These are phyloP conservation scores for Monochamus alternatus DNA, from an alignment of 2,888 invertebrate species.

Conservation along the genomic window DNA sequence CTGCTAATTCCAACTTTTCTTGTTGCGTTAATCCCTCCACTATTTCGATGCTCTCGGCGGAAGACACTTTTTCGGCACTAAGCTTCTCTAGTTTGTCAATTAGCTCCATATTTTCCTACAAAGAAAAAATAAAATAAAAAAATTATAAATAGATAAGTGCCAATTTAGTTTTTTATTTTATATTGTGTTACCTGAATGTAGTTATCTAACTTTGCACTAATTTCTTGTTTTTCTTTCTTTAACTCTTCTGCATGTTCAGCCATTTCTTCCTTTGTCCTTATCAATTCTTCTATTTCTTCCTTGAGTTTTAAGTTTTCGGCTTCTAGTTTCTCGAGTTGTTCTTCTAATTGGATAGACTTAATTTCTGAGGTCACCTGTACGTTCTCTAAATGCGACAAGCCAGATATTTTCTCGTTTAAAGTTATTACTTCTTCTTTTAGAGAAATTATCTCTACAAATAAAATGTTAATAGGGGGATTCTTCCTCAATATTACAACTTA, in stretches of 20 bases:
- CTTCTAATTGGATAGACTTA: constrained; percentile 85
- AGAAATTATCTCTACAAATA: constrained; percentile 72
- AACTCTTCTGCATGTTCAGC: constrained; percentile 74
- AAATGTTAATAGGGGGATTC: background rate
- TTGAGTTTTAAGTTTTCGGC: constrained; percentile 72
- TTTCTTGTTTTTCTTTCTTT: constrained; percentile 76
- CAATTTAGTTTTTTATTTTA: background rate
- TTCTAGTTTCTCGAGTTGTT: constrained; percentile 77
- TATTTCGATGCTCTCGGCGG: constrained; percentile 84
- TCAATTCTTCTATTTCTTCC: constrained; percentile 72
- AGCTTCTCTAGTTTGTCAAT: constrained; percentile 82
- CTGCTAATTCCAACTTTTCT: constrained; percentile 80
- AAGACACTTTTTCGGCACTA: constrained; percentile 81
- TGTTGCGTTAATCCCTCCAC: constrained; percentile 82
- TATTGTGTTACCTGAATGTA: constrained; percentile 74
- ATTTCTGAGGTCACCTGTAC: constrained; percentile 85
- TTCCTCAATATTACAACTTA: constrained; percentile 50
- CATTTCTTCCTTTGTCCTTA: constrained; percentile 74
- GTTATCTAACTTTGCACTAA: constrained; percentile 77
- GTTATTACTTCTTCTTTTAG: constrained; percentile 77
- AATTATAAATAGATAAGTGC: background rate
- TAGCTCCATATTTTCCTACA: constrained; percentile 82
- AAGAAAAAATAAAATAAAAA: constrained; percentile 22
- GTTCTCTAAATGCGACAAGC: constrained; percentile 77
- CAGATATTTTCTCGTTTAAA: constrained; percentile 76